Evolutionary conservation across 2,797 vertebrate genomes (phyloP), one percentile per base, ranked within the genome.

Genomic region (Sciaenops ocellatus): DNA sequence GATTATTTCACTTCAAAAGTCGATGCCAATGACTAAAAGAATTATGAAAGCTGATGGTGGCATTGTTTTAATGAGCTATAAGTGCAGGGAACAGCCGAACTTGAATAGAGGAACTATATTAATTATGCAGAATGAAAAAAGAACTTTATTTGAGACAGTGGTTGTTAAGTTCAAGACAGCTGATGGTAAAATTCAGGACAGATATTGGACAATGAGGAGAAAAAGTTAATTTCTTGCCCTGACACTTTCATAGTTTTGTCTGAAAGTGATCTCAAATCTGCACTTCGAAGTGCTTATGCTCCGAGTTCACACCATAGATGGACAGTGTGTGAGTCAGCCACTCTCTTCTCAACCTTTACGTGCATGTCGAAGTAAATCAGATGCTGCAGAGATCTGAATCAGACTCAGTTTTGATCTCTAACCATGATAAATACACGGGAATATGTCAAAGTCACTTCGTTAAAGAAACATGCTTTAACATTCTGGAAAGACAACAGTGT

Each of bases 401-500:
- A 0, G 16, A 41, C 47, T 65, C 24, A 3, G 8, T 20, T 67
- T 26, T 0, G 42, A 52, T 74, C 30, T 24, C 2, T 56, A 70
- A 77, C 50, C 46, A 42, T 59, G 52, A 77, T 67, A 28, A 84
- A 85, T 71, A 44, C 4, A 3, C 11, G 9, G 20, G 18, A 24
- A 52, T 77, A 26, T 60, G 5, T 84, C 74, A 71, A 18, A 63
- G 30, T 85, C 69, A 24, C 5, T 28, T 22, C 50, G 57, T 51
- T 12, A 44, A 11, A 51, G 20, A 13, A 70, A 41, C 48, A 4
- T 22, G 34, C 48, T 52, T 68, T 42, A 3, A 13, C 56, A 11
- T 18, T 63, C 73, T n/a, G 18, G 24, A 1, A 17, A 52, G 57
- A 65, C 69, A 42, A 15, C 63, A 13, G 24, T 5, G 46, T 28